phyloP scores from a whole-genome alignment of 2,888 invertebrate genomes.

The Drosophila formosana region DNA sequence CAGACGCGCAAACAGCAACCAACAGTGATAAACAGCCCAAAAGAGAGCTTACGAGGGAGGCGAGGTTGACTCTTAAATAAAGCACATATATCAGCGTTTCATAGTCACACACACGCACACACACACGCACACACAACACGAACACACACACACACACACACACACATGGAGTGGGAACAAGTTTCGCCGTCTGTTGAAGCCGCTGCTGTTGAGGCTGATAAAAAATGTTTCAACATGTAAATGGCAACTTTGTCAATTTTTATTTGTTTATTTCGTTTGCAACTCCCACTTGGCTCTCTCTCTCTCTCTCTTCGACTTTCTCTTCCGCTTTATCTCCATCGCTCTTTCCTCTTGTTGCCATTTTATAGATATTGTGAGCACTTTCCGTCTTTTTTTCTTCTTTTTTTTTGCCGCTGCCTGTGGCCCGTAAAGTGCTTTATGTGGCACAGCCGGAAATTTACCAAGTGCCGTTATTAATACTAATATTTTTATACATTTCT shows the following conservation, averaged over 20 bases:
- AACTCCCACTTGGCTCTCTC: slow-evolving; percentile 3
- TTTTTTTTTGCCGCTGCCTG: slow-evolving; percentile 8
- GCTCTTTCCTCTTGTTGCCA: not conserved
- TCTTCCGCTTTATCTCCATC: not conserved
- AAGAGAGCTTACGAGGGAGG: not conserved
- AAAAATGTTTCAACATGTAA: slow-evolving; percentile 53
- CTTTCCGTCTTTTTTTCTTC: slow-evolving; percentile 36
- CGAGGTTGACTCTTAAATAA: slow-evolving; percentile 37
- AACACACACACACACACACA: slow-evolving; percentile 6
- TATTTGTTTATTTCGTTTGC: slow-evolving; percentile 53
- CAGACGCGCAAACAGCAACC: slow-evolving; percentile 41
- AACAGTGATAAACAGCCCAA: slow-evolving; percentile 38
- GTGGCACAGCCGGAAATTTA: slow-evolving; percentile 51
- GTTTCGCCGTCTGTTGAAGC: slow-evolving; percentile 33
- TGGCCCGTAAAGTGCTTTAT: slow-evolving; percentile 52
- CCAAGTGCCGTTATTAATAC: slow-evolving; percentile 67
- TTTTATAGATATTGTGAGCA: slow-evolving; percentile 44
- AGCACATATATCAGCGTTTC: slow-evolving; percentile 53
- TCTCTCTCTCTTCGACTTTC: not conserved
- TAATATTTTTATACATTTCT: slow-evolving; percentile 52
- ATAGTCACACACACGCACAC: slow-evolving; percentile 14
- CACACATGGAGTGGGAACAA: slow-evolving; percentile 14
- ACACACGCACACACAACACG: slow-evolving; percentile 13
- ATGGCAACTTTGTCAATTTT: slow-evolving; percentile 59
- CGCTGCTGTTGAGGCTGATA: slow-evolving; percentile 36